Percentiles rank a stretch among this genome's conserved stretches.
phyloP scores from a whole-genome alignment of 1,140 invertebrate genomes.

The Bacillus rossius region DNA sequence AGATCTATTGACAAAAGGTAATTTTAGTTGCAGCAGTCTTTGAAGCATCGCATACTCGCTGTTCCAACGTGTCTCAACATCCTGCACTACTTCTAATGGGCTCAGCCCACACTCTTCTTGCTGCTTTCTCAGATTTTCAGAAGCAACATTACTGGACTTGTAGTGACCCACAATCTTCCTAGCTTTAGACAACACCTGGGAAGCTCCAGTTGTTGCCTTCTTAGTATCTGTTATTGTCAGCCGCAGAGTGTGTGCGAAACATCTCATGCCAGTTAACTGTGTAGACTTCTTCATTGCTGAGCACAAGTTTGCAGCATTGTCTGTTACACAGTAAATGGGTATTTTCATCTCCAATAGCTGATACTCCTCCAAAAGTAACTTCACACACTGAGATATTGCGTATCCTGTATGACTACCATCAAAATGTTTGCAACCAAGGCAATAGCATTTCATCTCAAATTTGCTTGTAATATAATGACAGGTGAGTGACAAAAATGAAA shows the following conservation, averaged over 20 bases:
- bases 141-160: neutral
- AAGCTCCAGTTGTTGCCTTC: neutral
- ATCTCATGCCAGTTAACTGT: constrained; percentile 1
- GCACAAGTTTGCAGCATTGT: constrained; percentile 12
- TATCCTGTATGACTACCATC: constrained; percentile 6
- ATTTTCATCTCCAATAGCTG: constrained; percentile 3
- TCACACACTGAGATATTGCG: constrained; percentile 11
- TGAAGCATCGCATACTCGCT: constrained; percentile 13
- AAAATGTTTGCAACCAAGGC: neutral
- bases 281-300: constrained; percentile 1
- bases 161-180: constrained; percentile 15
- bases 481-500: constrained; percentile 14
- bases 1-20: constrained; percentile 2
- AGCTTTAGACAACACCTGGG: neutral
- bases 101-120: neutral
- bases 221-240: constrained; percentile 10
- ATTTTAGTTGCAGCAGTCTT: neutral
- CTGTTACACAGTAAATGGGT: constrained; percentile 11
- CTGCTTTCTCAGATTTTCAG: neutral
- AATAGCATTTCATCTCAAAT: constrained; percentile 9
- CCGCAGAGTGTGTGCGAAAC: constrained; percentile 18
- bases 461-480: constrained; percentile 4
- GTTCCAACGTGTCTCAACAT: constrained; percentile 19
- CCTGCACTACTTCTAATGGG: constrained; percentile 10
- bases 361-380: constrained; percentile 9